A percentile compares a stretch with the other conserved stretches of the same genome.
Conservation (phyloP, 2,888 invertebrate genomes). For the Heliconius ethilla region DNA sequence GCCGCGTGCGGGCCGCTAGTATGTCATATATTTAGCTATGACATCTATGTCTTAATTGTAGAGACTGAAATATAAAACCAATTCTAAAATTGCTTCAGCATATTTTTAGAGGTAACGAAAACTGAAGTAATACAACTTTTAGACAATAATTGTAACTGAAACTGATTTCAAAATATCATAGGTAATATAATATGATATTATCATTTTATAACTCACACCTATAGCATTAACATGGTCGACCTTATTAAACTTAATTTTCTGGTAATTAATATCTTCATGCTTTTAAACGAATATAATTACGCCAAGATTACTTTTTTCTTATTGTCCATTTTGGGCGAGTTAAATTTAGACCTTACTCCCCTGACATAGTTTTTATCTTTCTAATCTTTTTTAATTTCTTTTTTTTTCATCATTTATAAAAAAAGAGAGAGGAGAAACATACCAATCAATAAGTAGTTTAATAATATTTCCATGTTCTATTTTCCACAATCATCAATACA, state of each 20-base stretch:
- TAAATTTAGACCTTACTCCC: not conserved
- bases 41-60: not conserved
- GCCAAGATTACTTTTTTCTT: not conserved
- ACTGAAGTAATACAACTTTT: not conserved
- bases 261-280: slow-evolving; percentile 5
- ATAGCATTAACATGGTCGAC: not conserved
- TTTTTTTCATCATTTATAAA: too few relatives aligned
- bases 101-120: too few relatives aligned
- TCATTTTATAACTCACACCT: not conserved
- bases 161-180: not conserved
- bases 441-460: not conserved
- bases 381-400: too few relatives aligned
- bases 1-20: too few relatives aligned
- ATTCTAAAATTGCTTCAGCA: not conserved
- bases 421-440: not conserved
- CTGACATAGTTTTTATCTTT: too few relatives aligned
- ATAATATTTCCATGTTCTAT: slow-evolving; percentile 2
- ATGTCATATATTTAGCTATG: not conserved
- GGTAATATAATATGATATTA: not conserved
- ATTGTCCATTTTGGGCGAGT: not conserved
- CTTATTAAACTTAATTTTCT: not conserved
- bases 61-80: not conserved
- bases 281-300: not conserved
- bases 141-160: slow-evolving; percentile 1
- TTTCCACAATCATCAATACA: slow-evolving; percentile 16